Percentiles rank a stretch among this genome's conserved stretches.
These are phyloP conservation scores for Catocala sponsa DNA, from an alignment of 2,888 invertebrate species.

Conservation along the genomic window DNA sequence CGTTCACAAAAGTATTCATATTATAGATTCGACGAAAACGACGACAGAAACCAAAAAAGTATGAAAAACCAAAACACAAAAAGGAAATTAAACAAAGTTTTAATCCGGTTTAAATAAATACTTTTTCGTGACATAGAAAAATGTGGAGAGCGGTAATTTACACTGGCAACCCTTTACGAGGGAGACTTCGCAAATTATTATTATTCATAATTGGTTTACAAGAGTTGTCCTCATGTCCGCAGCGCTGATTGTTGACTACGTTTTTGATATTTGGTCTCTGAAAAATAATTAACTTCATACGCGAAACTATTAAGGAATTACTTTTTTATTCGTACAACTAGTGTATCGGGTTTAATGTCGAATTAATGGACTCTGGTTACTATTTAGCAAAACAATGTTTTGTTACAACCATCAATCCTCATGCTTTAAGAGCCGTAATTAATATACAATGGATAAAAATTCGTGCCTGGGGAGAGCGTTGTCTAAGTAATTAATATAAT, in stretches of 20 bases:
- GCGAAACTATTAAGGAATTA: too few species aligned
- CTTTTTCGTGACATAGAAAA: slow-evolving; percentile 20
- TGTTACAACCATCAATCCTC: too few species aligned
- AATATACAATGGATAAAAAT: too few species aligned
- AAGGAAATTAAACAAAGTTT: slow-evolving; percentile 13
- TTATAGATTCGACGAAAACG: background rate
- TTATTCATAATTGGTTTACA: slow-evolving; percentile 29
- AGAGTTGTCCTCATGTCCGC: slow-evolving; percentile 19
- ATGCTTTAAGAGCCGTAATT: too few species aligned
- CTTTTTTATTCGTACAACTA: too few species aligned
- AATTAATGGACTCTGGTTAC: too few species aligned
- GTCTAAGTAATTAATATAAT: too few species aligned
- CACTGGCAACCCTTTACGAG: slow-evolving; percentile 23
- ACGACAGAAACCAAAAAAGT: background rate
- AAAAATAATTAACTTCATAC: background rate
- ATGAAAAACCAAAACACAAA: slow-evolving; percentile 9
- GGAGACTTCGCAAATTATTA: slow-evolving; percentile 17
- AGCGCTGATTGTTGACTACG: slow-evolving; percentile 9
- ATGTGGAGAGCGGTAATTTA: slow-evolving; percentile 29
- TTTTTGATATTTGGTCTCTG: background rate
- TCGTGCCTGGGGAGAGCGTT: too few species aligned
- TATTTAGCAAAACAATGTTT: too few species aligned
- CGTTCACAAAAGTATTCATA: background rate
- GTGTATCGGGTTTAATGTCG: too few species aligned
- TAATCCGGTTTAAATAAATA: slow-evolving; percentile 11